Evolutionary conservation across 1,140 invertebrate genomes (phyloP).

Genomic region (Cephus cinctus): DNA sequence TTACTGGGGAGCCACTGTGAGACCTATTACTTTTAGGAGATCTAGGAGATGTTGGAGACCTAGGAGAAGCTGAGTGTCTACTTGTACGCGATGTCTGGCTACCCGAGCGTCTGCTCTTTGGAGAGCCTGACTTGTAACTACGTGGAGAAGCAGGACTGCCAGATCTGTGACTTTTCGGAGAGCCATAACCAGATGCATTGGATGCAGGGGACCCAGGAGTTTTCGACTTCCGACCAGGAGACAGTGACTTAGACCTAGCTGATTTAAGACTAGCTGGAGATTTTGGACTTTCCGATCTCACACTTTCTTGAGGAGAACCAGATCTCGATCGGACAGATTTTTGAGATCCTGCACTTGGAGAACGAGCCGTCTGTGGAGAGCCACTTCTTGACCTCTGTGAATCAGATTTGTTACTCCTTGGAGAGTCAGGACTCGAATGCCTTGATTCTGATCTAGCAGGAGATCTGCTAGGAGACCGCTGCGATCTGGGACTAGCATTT

Average conservation of each 20-base stretch:
- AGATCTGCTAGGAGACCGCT: constrained; percentile 39
- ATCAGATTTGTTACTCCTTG: constrained; percentile 33
- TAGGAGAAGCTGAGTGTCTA: constrained; percentile 59
- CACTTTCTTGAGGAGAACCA: constrained; percentile 29
- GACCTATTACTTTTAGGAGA: constrained; percentile 30
- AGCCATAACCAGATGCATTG: constrained; percentile 30
- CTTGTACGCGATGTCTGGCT: constrained; percentile 38
- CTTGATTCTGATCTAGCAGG: constrained; percentile 36
- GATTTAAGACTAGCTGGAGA: constrained; percentile 29
- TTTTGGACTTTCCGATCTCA: constrained; percentile 32
- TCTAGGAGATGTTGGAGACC: constrained; percentile 59
- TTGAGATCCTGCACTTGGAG: constrained; percentile 47
- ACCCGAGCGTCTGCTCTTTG: constrained; percentile 19
- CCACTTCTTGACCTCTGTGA: constrained; percentile 34
- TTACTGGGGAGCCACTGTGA: constrained; percentile 18
- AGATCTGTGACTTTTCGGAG: constrained; percentile 20
- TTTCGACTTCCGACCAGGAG: constrained; percentile 31
- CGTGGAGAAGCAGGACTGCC: constrained; percentile 19
- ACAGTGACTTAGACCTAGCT: constrained; percentile 15
- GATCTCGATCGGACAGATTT: constrained; percentile 34
- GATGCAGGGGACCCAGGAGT: constrained; percentile 35
- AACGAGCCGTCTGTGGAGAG: constrained; percentile 37
- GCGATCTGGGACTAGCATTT: constrained; percentile 40
- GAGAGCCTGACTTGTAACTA: constrained; percentile 10
- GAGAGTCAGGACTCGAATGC: constrained; percentile 42